Base-by-base conservation (phyloP, 2,888 invertebrate genomes). In the Hirtodrosophila alboralis region DNA sequence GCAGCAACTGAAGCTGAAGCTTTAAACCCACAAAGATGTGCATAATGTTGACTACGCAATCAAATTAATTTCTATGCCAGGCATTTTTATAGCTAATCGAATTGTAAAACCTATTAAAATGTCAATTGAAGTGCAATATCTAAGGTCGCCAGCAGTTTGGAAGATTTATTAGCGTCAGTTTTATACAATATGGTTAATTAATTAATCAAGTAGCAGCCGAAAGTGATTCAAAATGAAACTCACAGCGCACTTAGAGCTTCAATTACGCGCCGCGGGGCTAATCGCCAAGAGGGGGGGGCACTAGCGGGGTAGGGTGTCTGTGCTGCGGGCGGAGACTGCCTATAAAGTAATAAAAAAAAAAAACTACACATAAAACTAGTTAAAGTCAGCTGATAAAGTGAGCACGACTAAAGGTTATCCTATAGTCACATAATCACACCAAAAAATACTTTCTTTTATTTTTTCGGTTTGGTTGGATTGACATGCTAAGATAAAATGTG, bases 201-300 rank as follows among this genome's bases (percentile, higher is more conserved):
- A 84, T 84, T 68, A 81, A 81, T 79, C 75, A 79, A 70, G 56
- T 28, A 59, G 63, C 57, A 52, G 8, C n/a, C n/a, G 36, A 71
- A 73, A 51, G 26, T 58, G 59, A 56, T 41, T 71, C 23, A 8
- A 6, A 21, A 7, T 1, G 23, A 23, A 23, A n/a, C n/a, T 23
- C 23, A 54, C 51, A 53, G 61, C 70, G 83, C 73, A 78, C 70
- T 81, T 70, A 69, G 30, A 65, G 72, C 54, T 71, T 74, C 65
- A 73, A 78, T 73, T 79, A 60, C 64, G 72, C 73, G 77, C 81
- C 81, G n/a, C 57, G 18, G 41, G 64, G 81, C 77, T 63, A 77
- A 80, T 59, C 40, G 59, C 6, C 36, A 9, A 8, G 38, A 10
- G 18, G 9, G 8, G n/a, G 18, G n/a, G 3, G 6, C 7, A n/a